Conservation (phyloP, 2,888 invertebrate species). For the Automeris io region DNA sequence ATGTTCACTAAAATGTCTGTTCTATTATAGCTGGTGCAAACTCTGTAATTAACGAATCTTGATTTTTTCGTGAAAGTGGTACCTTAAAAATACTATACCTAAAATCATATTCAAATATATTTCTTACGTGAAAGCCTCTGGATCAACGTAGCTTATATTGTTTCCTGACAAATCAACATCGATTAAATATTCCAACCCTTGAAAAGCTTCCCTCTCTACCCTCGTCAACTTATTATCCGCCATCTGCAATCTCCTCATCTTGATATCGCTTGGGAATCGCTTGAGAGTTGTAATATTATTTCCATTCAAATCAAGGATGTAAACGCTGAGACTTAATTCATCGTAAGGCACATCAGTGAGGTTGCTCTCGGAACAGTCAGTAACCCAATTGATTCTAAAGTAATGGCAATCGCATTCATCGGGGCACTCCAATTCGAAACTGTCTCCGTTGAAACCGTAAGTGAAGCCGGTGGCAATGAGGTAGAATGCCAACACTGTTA, state of each 20-base stretch:
- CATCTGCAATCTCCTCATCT: slow-evolving; percentile 82
- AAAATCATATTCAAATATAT: slow-evolving; percentile 8
- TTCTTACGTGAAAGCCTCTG: slow-evolving; percentile 81
- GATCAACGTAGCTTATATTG: slow-evolving; percentile 79
- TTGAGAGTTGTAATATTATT: slow-evolving; percentile 79
- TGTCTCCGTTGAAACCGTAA: slow-evolving; percentile 76
- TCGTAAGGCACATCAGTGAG: slow-evolving; percentile 82
- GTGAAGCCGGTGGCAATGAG: slow-evolving; percentile 37
- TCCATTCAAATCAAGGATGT: slow-evolving; percentile 83
- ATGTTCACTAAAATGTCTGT: no score
- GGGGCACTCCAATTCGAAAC: slow-evolving; percentile 82
- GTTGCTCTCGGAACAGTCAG: slow-evolving; percentile 85
- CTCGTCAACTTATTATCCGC: slow-evolving; percentile 80
- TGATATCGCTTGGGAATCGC: slow-evolving; percentile 81
- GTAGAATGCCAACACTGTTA: slow-evolving; percentile 36
- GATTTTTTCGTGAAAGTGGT: no score
- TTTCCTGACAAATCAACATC: slow-evolving; percentile 84
- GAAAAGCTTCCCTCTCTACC: slow-evolving; percentile 79
- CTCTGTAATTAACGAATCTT: no score
- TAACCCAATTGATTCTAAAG: slow-evolving; percentile 86
- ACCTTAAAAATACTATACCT: no score
- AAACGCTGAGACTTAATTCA: slow-evolving; percentile 82
- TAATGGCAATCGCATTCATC: slow-evolving; percentile 86
- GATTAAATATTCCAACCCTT: slow-evolving; percentile 80
- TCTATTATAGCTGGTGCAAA: no score